These are phyloP conservation scores for Danio jaintianensis DNA, from an alignment of 2,797 vertebrate species.

Conservation along the genomic window DNA sequence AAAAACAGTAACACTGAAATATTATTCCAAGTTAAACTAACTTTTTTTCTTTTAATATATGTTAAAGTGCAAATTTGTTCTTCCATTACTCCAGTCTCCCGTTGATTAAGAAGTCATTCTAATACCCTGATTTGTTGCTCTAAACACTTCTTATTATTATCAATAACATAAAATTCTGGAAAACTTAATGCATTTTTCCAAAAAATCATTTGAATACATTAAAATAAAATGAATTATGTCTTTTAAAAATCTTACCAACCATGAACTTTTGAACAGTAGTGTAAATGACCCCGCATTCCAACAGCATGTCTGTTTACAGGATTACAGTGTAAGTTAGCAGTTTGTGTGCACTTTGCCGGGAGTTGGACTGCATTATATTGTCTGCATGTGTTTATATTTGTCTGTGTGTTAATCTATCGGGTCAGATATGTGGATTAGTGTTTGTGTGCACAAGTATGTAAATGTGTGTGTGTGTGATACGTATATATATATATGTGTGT, in stretches of 20 bases:
- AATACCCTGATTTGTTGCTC: no score
- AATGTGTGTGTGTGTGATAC: conserved; percentile 32
- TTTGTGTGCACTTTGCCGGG: conserved; percentile 32
- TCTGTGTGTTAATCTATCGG: conserved; percentile 36
- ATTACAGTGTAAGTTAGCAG: conserved; percentile 17
- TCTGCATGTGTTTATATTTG: conserved; percentile 59
- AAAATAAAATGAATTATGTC: not conserved
- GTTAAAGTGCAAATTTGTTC: no score
- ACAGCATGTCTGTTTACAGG: conserved; percentile 45
- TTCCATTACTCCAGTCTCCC: no score
- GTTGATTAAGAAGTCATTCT: no score
- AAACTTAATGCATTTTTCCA: no score
- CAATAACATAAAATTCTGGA: not conserved
- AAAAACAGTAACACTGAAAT: no score
- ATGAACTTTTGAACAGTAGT: not conserved
- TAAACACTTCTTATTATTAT: no score
- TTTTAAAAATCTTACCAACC: not conserved
- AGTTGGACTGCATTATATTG: conserved; percentile 15
- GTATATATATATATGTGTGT: conserved; percentile 53
- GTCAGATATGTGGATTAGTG: conserved; percentile 42
- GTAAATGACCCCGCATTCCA: not conserved
- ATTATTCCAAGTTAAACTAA: no score
- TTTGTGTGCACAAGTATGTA: conserved; percentile 43
- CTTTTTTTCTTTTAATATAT: no score
- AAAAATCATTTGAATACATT: no score